These are phyloP conservation scores for Taenioides sp. DNA, from an alignment of 2,797 vertebrate genomes.

Conservation along the genomic window DNA sequence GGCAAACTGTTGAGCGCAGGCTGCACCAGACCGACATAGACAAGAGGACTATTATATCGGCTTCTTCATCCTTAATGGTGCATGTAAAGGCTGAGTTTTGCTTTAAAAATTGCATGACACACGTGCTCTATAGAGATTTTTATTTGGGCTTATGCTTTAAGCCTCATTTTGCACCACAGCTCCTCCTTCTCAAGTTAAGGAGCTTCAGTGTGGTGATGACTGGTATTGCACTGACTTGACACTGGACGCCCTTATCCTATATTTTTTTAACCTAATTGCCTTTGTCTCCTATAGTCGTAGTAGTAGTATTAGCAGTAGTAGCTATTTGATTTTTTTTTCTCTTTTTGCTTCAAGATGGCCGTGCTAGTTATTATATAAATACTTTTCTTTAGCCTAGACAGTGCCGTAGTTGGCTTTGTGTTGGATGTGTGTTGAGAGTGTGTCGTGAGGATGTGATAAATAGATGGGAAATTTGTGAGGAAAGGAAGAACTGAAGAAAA, in stretches of 20 bases:
- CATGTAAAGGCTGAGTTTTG: constrained; percentile 54
- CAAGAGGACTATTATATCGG: constrained; percentile 25
- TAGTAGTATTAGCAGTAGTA: constrained; percentile 11
- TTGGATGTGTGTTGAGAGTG: constrained; percentile 38
- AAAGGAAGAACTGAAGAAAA: background rate
- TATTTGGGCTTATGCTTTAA: constrained; percentile 40
- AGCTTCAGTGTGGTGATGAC: constrained; percentile 57
- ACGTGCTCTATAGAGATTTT: constrained; percentile 50
- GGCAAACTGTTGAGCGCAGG: constrained; percentile 44
- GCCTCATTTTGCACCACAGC: constrained; percentile 41
- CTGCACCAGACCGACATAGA: constrained; percentile 21
- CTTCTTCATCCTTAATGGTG: constrained; percentile 44
- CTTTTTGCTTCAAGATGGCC: constrained; percentile 43
- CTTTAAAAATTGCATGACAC: constrained; percentile 60
- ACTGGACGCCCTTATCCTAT: constrained; percentile 38
- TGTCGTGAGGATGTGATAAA: constrained; percentile 37
- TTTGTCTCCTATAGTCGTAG: constrained; percentile 23
- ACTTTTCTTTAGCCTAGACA: constrained; percentile 27
- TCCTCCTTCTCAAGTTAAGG: constrained; percentile 39
- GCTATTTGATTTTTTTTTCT: constrained; percentile 5
- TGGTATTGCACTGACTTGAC: constrained; percentile 70
- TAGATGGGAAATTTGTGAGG: constrained; percentile 22
- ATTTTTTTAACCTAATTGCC: constrained; percentile 26
- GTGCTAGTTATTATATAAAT: constrained; percentile 29
- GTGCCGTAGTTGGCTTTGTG: constrained; percentile 46